Evolutionary conservation across 2,797 vertebrate genomes (phyloP), one percentile per base, ranked within the genome.

Genomic region (Phaenicophaeus curvirostris): DNA sequence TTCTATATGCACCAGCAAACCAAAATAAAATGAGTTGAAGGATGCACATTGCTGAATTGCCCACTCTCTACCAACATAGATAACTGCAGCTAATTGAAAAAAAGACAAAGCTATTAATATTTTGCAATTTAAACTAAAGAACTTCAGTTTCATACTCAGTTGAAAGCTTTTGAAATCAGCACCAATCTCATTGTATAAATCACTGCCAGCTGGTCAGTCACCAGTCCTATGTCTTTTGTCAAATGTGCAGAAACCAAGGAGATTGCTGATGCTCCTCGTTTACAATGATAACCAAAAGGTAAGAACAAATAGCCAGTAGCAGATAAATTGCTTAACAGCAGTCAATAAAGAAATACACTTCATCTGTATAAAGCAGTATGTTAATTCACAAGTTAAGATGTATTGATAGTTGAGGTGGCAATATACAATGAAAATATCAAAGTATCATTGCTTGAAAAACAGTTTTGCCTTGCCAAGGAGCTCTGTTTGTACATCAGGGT

Each of bases 111-210:
- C 82, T 94, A 50, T 69, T 85, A 66, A 44, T 86, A 59, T 39
- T 75, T 59, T 93, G 73, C 85, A 82, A 55, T 84, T 96, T 88
- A 93, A 93, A 67, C 89, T 94, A 91, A 73, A 83, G 46, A 93
- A 86, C 91, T 87, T 94, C 78, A 83, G 58, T 89, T 94, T 80
- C 89, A 88, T 94, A 92, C 82, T 94, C 73, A 33, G 77, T 59
- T 87, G 90, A 94, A 95, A 94, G 87, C 77, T 87, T 75, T 68
- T 90, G 78, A 91, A 94, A 87, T 92, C 89, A 90, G 94, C 96
- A 96, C 95, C 94, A 91, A 57, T 92, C 66, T 88, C 85, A 75
- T 4, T 88, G 89, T 88, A 44, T 75, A 67, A 71, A 50, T 78
- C 55, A 79, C 83, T 91, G 91, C 80, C 93, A 88, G 74, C 85